Evolutionary conservation across 2,797 vertebrate genomes (phyloP).

Genomic region (Lutjanus campechanus): DNA sequence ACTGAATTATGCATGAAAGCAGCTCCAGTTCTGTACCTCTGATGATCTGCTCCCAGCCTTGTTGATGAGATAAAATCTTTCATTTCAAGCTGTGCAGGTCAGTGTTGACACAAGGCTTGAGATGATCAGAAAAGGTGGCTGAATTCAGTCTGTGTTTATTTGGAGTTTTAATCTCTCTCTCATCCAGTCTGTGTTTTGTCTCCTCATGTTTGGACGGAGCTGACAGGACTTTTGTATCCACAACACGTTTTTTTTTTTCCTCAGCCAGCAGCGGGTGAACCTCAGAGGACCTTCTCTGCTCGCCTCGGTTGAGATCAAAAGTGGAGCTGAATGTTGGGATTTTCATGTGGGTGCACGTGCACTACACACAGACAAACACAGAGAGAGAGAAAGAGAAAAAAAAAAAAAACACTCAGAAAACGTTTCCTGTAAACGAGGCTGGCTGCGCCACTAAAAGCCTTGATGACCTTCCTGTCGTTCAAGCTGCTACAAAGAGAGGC

Average conservation of each 20-base stretch:
- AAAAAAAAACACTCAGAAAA: background rate
- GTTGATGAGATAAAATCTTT: conserved; percentile 26
- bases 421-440: conserved; percentile 46
- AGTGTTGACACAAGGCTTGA: conserved; percentile 23
- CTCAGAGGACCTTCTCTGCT: conserved; percentile 33
- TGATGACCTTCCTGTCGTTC: conserved; percentile 55
- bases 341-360: conserved; percentile 26
- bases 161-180: conserved; percentile 27
- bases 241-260: conserved; percentile 27
- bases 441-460: conserved; percentile 30
- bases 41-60: background rate
- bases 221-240: conserved; percentile 45
- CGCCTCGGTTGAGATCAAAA: conserved; percentile 29
- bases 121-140: conserved; percentile 12
- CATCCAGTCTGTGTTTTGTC: conserved; percentile 8
- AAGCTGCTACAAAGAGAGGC: conserved; percentile 42
- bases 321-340: conserved; percentile 17
- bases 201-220: conserved; percentile 27
- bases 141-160: conserved; percentile 22
- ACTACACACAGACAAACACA: background rate
- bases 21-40: conserved; percentile 14
- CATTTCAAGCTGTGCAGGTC: conserved; percentile 17
- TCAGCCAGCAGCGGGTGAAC: conserved; percentile 33
- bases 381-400: background rate
- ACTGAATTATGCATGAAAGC: conserved; percentile 11